Percentiles rank a stretch among this genome's conserved stretches.
These are phyloP conservation scores for Eudasyphora cyanicolor DNA, from an alignment of 2,888 invertebrate species.

Conservation along the genomic window DNA sequence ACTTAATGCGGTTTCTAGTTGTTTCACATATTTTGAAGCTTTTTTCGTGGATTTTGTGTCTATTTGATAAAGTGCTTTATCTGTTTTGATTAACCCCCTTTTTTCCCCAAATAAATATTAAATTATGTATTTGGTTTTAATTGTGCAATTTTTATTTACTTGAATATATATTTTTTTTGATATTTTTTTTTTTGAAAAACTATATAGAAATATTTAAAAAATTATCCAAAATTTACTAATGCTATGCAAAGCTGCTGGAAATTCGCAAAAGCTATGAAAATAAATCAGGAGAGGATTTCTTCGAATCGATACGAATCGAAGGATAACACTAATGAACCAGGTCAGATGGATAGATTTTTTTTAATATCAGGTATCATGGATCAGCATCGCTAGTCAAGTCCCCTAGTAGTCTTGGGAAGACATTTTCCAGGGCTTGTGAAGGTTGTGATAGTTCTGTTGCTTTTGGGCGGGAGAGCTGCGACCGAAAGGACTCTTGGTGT, in stretches of 20 bases:
- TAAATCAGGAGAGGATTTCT: background rate
- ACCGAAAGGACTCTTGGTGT: slow-evolving; percentile 76
- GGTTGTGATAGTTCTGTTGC: slow-evolving; percentile 70
- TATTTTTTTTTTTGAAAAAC: background rate
- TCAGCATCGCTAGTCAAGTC: slow-evolving; percentile 34
- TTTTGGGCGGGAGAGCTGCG: slow-evolving; percentile 71
- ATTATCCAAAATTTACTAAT: background rate
- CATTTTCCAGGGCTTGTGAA: slow-evolving; percentile 65
- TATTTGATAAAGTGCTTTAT: no score
- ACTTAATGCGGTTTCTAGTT: no score
- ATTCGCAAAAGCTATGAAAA: slow-evolving; percentile 8
- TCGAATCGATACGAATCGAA: background rate
- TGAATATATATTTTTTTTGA: background rate
- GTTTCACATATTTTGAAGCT: no score
- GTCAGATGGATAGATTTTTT: no score
- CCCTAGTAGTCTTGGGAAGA: slow-evolving; percentile 11
- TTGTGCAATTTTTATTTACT: slow-evolving; percentile 3
- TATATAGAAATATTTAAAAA: background rate
- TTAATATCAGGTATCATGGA: no score
- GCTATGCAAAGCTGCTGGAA: background rate
- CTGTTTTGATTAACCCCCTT: no score
- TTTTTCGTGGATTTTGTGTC: no score
- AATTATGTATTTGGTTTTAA: background rate
- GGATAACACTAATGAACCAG: background rate
- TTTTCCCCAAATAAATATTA: no score